A percentile compares a stretch with the other conserved stretches of the same genome.
Conservation (phyloP, 2,797 vertebrate genomes). For the Graptemys geographica region DNA sequence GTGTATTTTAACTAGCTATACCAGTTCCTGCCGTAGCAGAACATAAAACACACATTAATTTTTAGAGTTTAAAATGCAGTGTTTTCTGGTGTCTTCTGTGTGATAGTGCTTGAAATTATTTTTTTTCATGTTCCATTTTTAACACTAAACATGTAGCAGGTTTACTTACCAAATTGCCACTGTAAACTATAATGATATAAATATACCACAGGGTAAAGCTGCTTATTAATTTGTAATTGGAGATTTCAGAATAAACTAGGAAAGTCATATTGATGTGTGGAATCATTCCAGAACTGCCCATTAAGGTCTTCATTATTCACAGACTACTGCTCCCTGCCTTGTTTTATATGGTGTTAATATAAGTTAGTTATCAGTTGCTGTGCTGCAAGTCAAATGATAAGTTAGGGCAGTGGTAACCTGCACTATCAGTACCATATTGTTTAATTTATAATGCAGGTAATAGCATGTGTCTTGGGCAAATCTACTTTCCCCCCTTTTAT, state of each 20-base stretch:
- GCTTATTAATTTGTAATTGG: background rate
- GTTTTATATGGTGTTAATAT: background rate
- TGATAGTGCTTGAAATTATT: background rate
- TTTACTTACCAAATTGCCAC: background rate
- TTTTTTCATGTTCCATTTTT: background rate
- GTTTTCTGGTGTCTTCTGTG: background rate
- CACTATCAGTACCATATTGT: background rate
- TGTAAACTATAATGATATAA: background rate
- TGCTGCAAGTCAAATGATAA: background rate
- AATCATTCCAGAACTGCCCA: background rate
- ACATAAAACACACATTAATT: background rate
- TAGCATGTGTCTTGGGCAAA: background rate
- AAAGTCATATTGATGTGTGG: background rate
- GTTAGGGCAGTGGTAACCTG: background rate
- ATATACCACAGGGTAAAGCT: background rate
- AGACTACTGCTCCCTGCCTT: background rate
- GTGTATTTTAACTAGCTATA: background rate
- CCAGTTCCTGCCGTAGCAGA: background rate
- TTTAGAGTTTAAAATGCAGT: background rate
- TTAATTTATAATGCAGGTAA: background rate
- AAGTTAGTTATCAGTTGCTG: background rate
- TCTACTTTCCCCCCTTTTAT: background rate
- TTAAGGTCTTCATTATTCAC: background rate
- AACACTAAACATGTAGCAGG: background rate
- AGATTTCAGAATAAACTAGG: background rate